These are phyloP conservation scores for Drosophila busckii DNA, from an alignment of 1,140 invertebrate species.

Conservation along the genomic window DNA sequence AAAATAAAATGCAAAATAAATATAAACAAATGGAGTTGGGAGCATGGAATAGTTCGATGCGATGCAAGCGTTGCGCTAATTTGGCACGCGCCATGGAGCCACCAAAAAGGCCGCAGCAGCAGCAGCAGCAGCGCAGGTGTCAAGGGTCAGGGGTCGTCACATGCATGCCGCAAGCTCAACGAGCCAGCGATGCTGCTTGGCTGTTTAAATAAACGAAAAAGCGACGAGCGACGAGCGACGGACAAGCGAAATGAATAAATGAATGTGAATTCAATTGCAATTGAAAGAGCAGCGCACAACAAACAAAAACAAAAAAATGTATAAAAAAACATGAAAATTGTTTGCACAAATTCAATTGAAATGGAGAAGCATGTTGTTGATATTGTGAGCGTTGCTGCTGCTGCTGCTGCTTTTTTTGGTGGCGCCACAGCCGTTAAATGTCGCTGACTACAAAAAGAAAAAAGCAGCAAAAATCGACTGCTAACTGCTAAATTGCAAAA, in stretches of 20 bases:
- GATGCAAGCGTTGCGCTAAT: conserved; percentile 60
- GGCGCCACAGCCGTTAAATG: conserved; percentile 38
- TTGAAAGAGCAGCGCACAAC: conserved; percentile 38
- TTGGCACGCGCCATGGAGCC: conserved; percentile 65
- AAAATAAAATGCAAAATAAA: conserved; percentile 3
- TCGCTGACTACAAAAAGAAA: conserved; percentile 25
- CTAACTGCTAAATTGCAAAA: conserved; percentile 72
- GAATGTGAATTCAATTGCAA: conserved; percentile 73
- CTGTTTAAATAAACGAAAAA: conserved; percentile 32
- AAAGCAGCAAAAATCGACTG: conserved; percentile 44
- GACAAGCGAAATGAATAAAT: conserved; percentile 63
- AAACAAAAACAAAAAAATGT: background rate
- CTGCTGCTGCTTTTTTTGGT: conserved; percentile 7
- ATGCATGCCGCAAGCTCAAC: conserved; percentile 26
- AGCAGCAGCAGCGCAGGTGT: background rate
- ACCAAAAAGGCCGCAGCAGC: background rate
- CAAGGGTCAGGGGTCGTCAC: background rate
- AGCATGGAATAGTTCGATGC: conserved; percentile 48
- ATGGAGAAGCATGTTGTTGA: conserved; percentile 23
- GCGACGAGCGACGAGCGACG: too few species aligned
- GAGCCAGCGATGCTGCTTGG: conserved; percentile 38
- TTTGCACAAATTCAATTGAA: conserved; percentile 62
- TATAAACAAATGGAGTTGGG: background rate
- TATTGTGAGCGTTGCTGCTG: too few species aligned
- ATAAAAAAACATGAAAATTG: conserved; percentile 25